These are phyloP conservation scores for Pterocles orientalis DNA, from an alignment of 2,113 vertebrate species.

Conservation along the genomic window DNA sequence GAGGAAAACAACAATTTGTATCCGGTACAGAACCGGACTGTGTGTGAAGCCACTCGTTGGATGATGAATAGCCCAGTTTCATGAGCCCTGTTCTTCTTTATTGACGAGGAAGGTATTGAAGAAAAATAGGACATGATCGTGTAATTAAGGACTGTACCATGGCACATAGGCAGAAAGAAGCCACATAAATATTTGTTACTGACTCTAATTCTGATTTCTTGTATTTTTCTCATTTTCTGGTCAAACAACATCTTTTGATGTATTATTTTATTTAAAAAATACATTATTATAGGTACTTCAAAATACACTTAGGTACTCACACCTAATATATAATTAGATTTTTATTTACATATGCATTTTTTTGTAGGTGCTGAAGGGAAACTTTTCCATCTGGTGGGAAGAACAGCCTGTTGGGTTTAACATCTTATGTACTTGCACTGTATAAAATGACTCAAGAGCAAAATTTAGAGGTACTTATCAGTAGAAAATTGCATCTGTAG, in stretches of 20 bases:
- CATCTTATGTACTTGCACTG: not conserved
- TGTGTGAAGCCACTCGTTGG: not conserved
- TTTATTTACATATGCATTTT: not conserved
- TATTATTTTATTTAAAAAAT: not conserved
- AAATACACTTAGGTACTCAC: not conserved
- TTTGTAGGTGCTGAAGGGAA: not conserved
- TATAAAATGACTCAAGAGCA: slow-evolving; percentile 25
- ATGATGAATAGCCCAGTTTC: not conserved
- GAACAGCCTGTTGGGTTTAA: not conserved
- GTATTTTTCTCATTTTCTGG: not conserved
- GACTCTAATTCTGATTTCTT: not conserved
- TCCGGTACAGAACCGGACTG: not conserved
- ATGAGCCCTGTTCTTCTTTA: not conserved
- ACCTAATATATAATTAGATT: not conserved
- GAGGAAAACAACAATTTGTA: not conserved
- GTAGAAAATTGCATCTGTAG: slow-evolving; percentile 22
- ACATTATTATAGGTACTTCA: not conserved
- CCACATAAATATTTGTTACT: not conserved
- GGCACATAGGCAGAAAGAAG: not conserved
- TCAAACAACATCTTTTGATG: not conserved
- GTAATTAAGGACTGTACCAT: not conserved
- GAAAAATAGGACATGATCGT: not conserved
- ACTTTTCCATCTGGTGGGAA: not conserved
- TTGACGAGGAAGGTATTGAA: not conserved
- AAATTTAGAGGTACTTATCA: slow-evolving; percentile 43